These are phyloP conservation scores for Rynchops niger DNA, from an alignment of 2,113 vertebrate species.

Conservation along the genomic window DNA sequence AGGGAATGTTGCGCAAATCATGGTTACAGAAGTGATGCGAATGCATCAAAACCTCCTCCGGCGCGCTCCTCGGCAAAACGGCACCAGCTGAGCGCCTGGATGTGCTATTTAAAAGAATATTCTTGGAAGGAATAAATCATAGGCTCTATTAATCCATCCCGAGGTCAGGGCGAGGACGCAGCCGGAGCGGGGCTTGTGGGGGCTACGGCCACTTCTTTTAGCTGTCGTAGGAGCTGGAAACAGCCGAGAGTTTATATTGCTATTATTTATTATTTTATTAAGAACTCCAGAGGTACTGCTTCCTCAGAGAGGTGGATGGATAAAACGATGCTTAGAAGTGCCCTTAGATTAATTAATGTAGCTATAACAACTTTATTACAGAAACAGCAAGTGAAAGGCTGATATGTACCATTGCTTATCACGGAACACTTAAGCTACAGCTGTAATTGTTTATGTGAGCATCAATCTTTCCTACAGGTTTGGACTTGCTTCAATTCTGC, in stretches of 20 bases:
- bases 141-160: neutral
- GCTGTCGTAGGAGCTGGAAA: neutral
- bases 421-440: slow-evolving; percentile 24
- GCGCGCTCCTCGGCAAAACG: neutral
- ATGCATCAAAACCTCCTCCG: neutral
- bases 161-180: neutral
- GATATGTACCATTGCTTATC: slow-evolving; percentile 6
- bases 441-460: neutral
- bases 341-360: slow-evolving; percentile 24
- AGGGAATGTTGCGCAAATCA: fast-evolving
- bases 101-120: neutral
- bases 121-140: neutral
- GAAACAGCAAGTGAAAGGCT: neutral
- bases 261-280: neutral
- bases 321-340: neutral
- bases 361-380: slow-evolving; percentile 7
- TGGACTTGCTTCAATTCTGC: neutral
- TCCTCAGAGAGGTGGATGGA: neutral
- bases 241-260: neutral
- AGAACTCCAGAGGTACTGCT: neutral
- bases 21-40: fast-evolving
- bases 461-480: neutral
- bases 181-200: fast-evolving
- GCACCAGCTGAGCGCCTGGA: neutral
- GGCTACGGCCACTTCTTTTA: fast-evolving